Conservation (phyloP, 2,888 invertebrate species). For the Zygogramma bicolorata region DNA sequence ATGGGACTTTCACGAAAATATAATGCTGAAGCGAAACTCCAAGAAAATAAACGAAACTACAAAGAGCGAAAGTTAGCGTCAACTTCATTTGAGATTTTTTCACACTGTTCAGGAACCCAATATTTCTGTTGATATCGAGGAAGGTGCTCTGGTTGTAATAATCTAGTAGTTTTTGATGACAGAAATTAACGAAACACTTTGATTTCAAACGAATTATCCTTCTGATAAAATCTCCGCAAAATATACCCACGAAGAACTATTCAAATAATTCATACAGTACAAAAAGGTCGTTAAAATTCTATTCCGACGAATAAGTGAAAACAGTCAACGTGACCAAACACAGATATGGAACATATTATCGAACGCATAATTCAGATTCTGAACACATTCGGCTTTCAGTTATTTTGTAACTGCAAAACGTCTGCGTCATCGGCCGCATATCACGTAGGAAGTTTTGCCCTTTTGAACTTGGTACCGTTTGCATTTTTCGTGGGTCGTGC, state of each 20-base stretch:
- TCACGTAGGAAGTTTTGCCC: conserved; percentile 39
- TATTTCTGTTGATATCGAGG: too few species aligned
- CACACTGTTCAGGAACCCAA: too few species aligned
- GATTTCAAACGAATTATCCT: neutral
- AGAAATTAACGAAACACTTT: too few species aligned
- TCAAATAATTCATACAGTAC: neutral
- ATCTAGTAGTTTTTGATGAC: too few species aligned
- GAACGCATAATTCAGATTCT: neutral
- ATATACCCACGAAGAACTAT: neutral
- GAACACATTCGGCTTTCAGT: conserved; percentile 30
- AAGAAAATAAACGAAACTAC: too few species aligned
- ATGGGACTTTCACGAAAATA: too few species aligned
- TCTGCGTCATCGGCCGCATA: conserved; percentile 16
- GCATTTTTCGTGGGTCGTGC: neutral
- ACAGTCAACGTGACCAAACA: neutral
- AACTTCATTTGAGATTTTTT: too few species aligned
- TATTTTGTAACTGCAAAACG: conserved; percentile 28
- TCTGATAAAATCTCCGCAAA: neutral
- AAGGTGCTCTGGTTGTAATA: too few species aligned
- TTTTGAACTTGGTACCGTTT: conserved; percentile 40
- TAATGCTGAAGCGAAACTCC: too few species aligned
- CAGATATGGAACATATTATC: neutral
- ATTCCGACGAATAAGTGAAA: neutral
- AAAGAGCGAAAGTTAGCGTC: too few species aligned
- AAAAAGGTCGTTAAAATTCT: neutral